Conservation (phyloP, 2,888 invertebrate genomes). For the Nipponacmea schrenckii region DNA sequence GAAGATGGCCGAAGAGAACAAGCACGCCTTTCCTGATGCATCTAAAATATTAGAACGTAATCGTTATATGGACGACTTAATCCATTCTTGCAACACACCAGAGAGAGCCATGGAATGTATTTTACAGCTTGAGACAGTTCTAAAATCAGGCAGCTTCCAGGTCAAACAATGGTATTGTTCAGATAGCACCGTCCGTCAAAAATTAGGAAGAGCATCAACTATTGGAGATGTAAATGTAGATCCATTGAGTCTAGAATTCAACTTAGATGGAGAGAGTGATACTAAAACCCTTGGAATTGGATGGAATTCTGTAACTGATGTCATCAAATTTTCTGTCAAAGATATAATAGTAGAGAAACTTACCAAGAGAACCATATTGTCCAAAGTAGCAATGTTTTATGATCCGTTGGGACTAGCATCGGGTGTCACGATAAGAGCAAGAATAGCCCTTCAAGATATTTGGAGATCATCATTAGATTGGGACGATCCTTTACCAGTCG, state of each 20-base stretch:
- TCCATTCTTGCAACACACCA: constrained; percentile 14
- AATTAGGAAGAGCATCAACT: no score
- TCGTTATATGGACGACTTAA: constrained; percentile 21
- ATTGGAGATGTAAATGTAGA: no score
- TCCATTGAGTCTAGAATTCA: not conserved
- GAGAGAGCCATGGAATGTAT: constrained; percentile 8
- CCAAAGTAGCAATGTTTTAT: no score
- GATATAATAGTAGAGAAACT: not conserved
- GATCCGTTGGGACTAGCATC: no score
- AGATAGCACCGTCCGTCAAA: not conserved
- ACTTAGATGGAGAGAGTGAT: not conserved
- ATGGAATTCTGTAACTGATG: constrained; percentile 17
- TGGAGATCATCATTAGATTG: no score
- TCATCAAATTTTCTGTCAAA: constrained; percentile 11
- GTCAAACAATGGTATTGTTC: constrained; percentile 14
- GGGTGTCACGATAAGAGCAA: no score
- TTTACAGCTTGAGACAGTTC: constrained; percentile 6
- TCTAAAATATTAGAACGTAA: constrained; percentile 15
- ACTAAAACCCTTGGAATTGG: not conserved
- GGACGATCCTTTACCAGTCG: not conserved
- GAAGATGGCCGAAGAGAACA: constrained; percentile 12
- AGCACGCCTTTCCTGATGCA: constrained; percentile 14
- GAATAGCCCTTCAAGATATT: no score
- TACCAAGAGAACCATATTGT: no score
- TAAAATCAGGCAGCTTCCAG: constrained; percentile 10